A percentile compares a stretch with the other conserved stretches of the same genome.
These are phyloP conservation scores for Corythornis leucogaster DNA, from an alignment of 2,797 vertebrate species.

Conservation along the genomic window DNA sequence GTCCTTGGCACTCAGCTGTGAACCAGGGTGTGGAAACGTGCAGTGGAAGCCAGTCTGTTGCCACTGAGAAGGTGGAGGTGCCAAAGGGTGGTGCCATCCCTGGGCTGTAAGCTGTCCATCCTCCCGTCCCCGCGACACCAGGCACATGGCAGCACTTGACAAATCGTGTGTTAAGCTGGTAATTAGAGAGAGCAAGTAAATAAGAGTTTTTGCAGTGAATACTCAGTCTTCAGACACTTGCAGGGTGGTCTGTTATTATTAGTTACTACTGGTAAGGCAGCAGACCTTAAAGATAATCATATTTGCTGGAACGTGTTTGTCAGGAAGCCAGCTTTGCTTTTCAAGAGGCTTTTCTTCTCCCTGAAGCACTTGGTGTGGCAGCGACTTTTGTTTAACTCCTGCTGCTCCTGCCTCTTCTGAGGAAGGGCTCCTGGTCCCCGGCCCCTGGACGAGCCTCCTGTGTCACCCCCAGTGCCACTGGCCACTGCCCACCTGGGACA, in stretches of 20 bases:
- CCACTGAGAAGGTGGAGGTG: rapidly evolving
- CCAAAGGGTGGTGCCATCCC: rapidly evolving
- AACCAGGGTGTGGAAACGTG: not conserved
- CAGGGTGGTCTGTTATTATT: constrained; percentile 30
- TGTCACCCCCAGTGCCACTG: not conserved
- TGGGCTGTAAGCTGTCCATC: not conserved
- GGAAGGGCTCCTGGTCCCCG: rapidly evolving
- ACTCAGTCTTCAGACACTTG: not conserved
- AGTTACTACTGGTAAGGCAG: constrained; percentile 37
- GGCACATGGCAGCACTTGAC: not conserved
- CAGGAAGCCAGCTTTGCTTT: constrained; percentile 54
- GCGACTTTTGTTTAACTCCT: constrained; percentile 4
- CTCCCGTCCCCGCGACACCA: not conserved
- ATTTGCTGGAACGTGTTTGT: constrained; percentile 55
- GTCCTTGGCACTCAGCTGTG: not conserved
- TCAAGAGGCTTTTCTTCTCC: not conserved
- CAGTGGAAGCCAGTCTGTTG: rapidly evolving
- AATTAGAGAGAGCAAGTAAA: not conserved
- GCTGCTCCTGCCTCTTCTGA: not conserved
- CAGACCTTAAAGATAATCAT: constrained; percentile 48
- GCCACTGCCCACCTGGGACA: not conserved
- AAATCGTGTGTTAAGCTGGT: not conserved
- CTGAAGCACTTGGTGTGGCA: not conserved
- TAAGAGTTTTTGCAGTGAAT: not conserved
- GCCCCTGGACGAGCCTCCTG: not conserved